Conservation (phyloP, 2,888 invertebrate species). For the Homarus gammarus region DNA sequence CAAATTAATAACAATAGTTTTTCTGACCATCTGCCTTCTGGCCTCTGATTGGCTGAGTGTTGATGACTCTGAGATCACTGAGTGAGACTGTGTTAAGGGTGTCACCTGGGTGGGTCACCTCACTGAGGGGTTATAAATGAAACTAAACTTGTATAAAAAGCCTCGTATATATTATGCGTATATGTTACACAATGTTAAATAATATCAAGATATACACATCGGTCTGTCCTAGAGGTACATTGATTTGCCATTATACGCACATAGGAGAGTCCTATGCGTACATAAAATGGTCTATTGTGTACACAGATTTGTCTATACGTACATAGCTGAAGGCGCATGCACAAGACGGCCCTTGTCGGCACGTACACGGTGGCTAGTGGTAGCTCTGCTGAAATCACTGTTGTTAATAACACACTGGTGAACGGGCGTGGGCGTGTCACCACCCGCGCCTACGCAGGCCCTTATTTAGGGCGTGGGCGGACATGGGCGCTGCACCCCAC, state of each 20-base stretch:
- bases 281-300: conserved; percentile 24
- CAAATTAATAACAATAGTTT: too few relatives aligned
- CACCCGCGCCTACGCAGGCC: neutral
- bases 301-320: conserved; percentile 53
- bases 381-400: conserved; percentile 28
- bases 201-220: conserved; percentile 69
- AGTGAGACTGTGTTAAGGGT: too few relatives aligned
- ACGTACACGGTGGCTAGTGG: conserved; percentile 9
- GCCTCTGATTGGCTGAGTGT: too few relatives aligned
- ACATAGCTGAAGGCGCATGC: conserved; percentile 59
- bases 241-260: conserved; percentile 54
- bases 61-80: too few relatives aligned
- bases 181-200: conserved; percentile 65
- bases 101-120: too few relatives aligned
- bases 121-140: conserved; percentile 54
- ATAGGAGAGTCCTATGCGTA: conserved; percentile 57
- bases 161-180: conserved; percentile 66
- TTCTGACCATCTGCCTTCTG: too few relatives aligned
- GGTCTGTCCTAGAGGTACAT: conserved; percentile 61
- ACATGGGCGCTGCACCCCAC: neutral
- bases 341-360: conserved; percentile 25
- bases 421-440: conserved; percentile 13
- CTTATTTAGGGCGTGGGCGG: neutral
- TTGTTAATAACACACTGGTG: neutral
- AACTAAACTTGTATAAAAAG: conserved; percentile 58